Evolutionary conservation across 2,113 vertebrate genomes (phyloP).

Genomic region (Corythornis madagascariensis): DNA sequence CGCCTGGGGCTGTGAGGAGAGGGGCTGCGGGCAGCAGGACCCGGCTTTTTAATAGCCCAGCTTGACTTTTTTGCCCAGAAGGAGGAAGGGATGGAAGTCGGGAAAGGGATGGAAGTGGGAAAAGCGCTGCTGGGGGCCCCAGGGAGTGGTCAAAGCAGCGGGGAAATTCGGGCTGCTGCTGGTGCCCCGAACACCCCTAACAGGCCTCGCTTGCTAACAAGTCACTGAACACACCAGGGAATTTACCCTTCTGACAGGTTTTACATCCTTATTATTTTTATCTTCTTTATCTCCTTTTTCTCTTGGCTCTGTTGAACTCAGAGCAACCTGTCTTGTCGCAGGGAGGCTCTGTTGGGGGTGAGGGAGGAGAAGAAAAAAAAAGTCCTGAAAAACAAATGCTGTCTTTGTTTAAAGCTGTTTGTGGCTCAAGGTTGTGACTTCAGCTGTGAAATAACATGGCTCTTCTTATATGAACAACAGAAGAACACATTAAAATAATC

Average conservation of each 20-base stretch:
- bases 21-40: neutral
- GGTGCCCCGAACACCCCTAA: neutral
- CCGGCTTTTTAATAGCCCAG: accelerated
- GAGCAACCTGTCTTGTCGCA: slow-evolving; percentile 7
- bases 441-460: neutral
- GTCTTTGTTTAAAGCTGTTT: slow-evolving; percentile 43
- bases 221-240: accelerated
- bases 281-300: neutral
- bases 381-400: neutral
- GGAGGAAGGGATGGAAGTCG: neutral
- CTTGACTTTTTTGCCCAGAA: neutral
- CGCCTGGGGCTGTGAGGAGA: neutral
- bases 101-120: accelerated
- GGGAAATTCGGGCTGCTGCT: neutral
- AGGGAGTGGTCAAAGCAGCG: accelerated
- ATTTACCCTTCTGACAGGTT: neutral
- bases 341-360: neutral
- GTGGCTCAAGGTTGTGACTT: slow-evolving; percentile 35
- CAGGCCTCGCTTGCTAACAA: neutral
- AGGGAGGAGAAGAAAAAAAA: neutral
- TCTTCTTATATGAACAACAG: neutral
- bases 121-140: neutral
- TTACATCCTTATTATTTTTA: neutral
- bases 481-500: neutral
- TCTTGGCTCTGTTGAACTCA: neutral